phyloP scores from a whole-genome alignment of 2,113 vertebrate genomes.

The Sus scrofa region DNA sequence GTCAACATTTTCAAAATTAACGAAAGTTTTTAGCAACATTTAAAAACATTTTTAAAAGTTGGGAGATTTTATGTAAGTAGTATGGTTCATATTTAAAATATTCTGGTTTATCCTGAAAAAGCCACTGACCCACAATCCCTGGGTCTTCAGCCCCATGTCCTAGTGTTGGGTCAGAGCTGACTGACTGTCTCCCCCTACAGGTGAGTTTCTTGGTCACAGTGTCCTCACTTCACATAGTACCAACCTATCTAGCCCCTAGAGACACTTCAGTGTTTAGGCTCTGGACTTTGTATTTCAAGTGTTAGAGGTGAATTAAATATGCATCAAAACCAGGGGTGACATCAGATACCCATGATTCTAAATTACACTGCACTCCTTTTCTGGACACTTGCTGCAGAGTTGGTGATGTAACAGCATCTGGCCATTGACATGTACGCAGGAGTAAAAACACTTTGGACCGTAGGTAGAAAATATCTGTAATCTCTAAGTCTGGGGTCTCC shows the following conservation, averaged over 20 bases:
- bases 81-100: neutral
- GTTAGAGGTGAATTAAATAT: neutral
- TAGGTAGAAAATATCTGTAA: neutral
- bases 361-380: neutral
- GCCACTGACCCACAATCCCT: accelerated
- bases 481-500: neutral
- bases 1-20: neutral
- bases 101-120: neutral
- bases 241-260: neutral
- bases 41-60: neutral
- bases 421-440: neutral
- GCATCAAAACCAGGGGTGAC: neutral
- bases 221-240: neutral
- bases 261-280: neutral
- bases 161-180: neutral
- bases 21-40: neutral
- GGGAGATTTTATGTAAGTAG: neutral
- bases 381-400: neutral
- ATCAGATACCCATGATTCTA: neutral
- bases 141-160: accelerated
- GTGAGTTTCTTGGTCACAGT: neutral
- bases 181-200: neutral
- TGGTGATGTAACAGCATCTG: neutral
- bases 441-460: neutral
- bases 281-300: neutral